Conservation (phyloP, 92 coral and sea anemone species). For the Meandrina meandrites region DNA sequence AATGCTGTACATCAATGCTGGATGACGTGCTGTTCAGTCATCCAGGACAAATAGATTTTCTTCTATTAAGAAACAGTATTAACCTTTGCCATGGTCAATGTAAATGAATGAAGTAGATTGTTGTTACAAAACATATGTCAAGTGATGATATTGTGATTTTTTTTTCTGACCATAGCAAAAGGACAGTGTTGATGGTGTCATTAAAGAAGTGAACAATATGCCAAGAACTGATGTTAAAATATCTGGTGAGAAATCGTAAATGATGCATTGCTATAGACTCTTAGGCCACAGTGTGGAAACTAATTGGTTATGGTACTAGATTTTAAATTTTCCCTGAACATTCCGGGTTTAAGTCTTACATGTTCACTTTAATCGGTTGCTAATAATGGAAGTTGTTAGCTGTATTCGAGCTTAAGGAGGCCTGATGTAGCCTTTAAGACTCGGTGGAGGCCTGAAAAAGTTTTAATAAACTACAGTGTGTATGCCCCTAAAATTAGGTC, state of each 20-base stretch:
- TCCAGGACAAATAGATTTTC: too few species aligned
- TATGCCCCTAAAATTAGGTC: constrained; percentile 42
- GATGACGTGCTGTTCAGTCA: too few species aligned
- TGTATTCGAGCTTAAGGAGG: too few species aligned
- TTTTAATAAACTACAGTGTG: not conserved
- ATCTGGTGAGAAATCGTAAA: constrained; percentile 7
- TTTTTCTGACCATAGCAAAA: constrained; percentile 33
- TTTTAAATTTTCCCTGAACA: not conserved
- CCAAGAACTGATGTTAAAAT: constrained; percentile 37
- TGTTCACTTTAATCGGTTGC: not conserved
- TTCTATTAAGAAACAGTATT: too few species aligned
- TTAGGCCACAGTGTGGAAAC: not conserved
- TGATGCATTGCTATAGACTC: not conserved
- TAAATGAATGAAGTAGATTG: too few species aligned
- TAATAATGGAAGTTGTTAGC: not conserved
- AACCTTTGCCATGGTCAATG: too few species aligned
- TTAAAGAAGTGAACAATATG: constrained; percentile 67
- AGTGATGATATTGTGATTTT: not conserved
- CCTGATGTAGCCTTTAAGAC: too few species aligned
- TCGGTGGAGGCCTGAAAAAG: too few species aligned
- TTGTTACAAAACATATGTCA: not conserved
- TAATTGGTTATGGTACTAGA: not conserved
- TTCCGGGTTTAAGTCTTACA: not conserved
- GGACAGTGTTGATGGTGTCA: constrained; percentile 67
- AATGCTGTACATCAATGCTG: too few species aligned